Evolutionary conservation across 2,113 vertebrate genomes (phyloP), one percentile per base, ranked within the genome.

Genomic region (Odocoileus virginianus): DNA sequence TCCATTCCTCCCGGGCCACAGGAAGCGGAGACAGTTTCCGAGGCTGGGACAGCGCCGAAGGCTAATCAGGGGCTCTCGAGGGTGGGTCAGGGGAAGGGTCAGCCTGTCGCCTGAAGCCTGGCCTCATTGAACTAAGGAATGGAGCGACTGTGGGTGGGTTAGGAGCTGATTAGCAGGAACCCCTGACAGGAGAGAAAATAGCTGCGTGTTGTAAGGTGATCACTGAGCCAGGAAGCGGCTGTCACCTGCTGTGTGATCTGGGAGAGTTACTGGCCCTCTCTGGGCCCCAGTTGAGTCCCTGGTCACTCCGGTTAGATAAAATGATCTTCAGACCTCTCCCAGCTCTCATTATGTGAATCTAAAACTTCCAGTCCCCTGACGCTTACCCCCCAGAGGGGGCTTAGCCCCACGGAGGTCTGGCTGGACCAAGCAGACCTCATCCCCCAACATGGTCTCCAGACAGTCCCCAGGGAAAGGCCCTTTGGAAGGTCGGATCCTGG

Each of bases 1-100:
- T 58, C 55, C 60, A 12, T 74, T 64, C 27, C 52, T 93, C 57
- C 27, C 19, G 33, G 61, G 78, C 45, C 54, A 58, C 95, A 67
- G 97, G 96, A 97, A 96, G 23, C 76, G 27, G 13, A 55, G 61
- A 79, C 79, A 0, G 61, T 85, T 98, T 95, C 94, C 36, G 28
- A 78, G 78, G 27, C 71, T 88, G 90, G 58, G 52, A 54, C 45
- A 0, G 1, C 1, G 61, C 52, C 81, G 33, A 28, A 92, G 64
- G 30, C 82, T 64, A 54, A 50, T 54, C 64, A 43, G 82, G 81
- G 91, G 97, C 90, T 40, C 5, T 71, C 67, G 40, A 12, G 67
- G 40, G 19, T 23, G 10, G 19, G n/a, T 58, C 93, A 58, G 52
- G 23, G 33, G n/a, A 30, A 28, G 36, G 88, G 64, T 95, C 92